Percentiles rank a stretch among this genome's conserved stretches.
Conservation (phyloP, 2,113 vertebrate genomes). For the Puma concolor region DNA sequence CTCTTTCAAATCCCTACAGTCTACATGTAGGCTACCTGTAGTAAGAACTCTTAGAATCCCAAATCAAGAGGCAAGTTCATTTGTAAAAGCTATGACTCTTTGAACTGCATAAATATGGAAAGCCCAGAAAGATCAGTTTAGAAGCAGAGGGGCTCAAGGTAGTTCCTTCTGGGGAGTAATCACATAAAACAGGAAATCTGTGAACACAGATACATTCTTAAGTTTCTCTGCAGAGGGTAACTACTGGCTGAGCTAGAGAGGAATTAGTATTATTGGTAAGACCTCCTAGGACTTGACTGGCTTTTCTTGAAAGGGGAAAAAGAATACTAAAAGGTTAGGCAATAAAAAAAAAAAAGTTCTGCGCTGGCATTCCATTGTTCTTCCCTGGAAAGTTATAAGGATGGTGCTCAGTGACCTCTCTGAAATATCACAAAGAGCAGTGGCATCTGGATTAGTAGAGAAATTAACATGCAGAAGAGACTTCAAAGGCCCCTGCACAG, state of each 20-base stretch:
- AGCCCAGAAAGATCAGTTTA: not conserved
- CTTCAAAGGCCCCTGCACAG: constrained; percentile 48
- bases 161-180: not conserved
- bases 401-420: constrained; percentile 67
- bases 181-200: not conserved
- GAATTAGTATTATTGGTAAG: constrained; percentile 19
- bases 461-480: constrained; percentile 69
- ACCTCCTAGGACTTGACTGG: constrained; percentile 48
- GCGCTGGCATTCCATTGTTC: constrained; percentile 15
- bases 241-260: not conserved
- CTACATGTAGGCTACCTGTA: not conserved
- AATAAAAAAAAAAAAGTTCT: constrained; percentile 15
- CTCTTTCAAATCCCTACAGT: not conserved
- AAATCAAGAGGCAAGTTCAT: not conserved
- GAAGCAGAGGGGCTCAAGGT: not conserved
- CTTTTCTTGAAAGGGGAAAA: constrained; percentile 56
- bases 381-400: constrained; percentile 27
- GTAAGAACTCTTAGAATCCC: not conserved
- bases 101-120: not conserved
- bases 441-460: constrained; percentile 66
- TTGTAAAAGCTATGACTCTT: not conserved
- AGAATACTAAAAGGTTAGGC: not conserved
- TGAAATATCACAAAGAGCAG: constrained; percentile 67
- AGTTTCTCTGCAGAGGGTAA: not conserved
- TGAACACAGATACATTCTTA: not conserved